Base-by-base conservation (phyloP, 2,113 vertebrate species). In the Acanthisitta chloris region DNA sequence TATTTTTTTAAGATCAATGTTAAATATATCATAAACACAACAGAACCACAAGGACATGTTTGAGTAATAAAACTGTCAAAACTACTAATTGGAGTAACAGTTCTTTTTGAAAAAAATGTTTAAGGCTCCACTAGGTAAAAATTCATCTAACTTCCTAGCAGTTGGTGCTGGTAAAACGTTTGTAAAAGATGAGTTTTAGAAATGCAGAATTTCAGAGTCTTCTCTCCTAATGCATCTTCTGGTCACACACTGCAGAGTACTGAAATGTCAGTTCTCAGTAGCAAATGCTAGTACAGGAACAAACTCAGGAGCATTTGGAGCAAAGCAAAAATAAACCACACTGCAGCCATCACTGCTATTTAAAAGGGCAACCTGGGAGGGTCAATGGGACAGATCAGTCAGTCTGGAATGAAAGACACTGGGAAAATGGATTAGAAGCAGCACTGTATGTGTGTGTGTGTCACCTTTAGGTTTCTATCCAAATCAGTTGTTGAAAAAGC, bases 401-500 rank as follows among this genome's bases (percentile, higher is more conserved):
- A 40, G 46, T 64, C 55, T 67, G 86, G 51, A 46, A 33, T 34
- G 65, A 80, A n/a, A 64, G 55, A 91, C 29, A 19, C 24, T 17
- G 70, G 34, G n/a, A 61, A 58, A 57, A 67, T 19, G 48, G 52
- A 24, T 51, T 55, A 81, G 76, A 66, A 86, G 46, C 80, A 88
- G 93, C 85, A 52, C 62, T 40, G 14, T 23, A 8, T 11, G 36
- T 52, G 54, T 12, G 6, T 66, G 46, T 59, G 51, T 58, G 65
- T 73, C 45, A 57, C 64, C 36, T 40, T 61, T 54, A 34, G 58
- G 61, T 72, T 65, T 90, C 70, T 55, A 66, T 83, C 61, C 93
- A 85, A 96, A 85, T 96, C 81, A 96, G 51, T 33, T 90, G 65
- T 78, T 92, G 58, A 95, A 94, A 91, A 97, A 89, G 59, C 57